Evolutionary conservation across 2,888 invertebrate genomes (phyloP).

Genomic region (Onthophagus sagittarius): DNA sequence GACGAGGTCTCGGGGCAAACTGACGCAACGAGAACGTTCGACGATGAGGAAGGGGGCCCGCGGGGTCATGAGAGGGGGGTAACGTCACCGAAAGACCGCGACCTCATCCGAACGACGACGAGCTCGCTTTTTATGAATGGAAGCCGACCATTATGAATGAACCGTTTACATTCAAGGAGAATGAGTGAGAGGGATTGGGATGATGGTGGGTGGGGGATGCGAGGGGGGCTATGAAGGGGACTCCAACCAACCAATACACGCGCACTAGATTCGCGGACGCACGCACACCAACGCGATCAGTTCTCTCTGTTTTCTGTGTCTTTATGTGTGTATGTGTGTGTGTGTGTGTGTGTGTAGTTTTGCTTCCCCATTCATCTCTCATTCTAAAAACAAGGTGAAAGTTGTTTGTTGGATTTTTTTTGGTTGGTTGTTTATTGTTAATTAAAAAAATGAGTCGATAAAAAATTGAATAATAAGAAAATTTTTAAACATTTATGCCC

Average conservation of each 20-base stretch:
- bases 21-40: conserved; percentile 13
- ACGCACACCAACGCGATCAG: background rate
- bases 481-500: no score
- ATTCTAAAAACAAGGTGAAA: background rate
- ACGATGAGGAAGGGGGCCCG: conserved; percentile 8
- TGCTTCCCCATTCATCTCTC: conserved; percentile 2
- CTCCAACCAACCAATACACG: conserved; percentile 19
- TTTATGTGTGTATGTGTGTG: background rate
- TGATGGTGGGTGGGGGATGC: background rate
- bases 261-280: conserved; percentile 18
- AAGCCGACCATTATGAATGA: conserved; percentile 70
- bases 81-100: conserved; percentile 39
- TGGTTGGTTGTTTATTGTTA: background rate
- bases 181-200: conserved; percentile 38
- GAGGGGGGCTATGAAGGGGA: conserved; percentile 28
- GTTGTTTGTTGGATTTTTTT: background rate
- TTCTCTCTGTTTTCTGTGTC: background rate
- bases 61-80: conserved; percentile 19
- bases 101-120: conserved; percentile 40
- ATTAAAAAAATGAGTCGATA: no score
- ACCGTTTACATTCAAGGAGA: conserved; percentile 54
- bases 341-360: conserved; percentile 5
- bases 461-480: no score
- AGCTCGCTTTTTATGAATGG: conserved; percentile 68
- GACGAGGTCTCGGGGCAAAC: conserved; percentile 12